Evolutionary conservation across 2,797 vertebrate genomes (phyloP), one percentile per base, ranked within the genome.

Genomic region (Sorex maritimensis): DNA sequence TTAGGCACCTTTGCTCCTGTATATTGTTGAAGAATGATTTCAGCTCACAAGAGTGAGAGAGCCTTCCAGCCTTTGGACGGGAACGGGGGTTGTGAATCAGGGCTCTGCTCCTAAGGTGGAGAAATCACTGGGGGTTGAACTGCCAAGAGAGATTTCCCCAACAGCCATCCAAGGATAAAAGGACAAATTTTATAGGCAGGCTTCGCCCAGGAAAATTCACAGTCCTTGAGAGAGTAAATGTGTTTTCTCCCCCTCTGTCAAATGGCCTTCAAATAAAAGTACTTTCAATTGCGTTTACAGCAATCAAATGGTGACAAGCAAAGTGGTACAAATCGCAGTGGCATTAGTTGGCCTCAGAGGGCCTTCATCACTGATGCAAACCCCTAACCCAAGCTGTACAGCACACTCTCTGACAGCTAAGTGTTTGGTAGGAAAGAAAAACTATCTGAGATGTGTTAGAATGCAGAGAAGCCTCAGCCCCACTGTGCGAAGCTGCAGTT

Each of bases 171-270:
- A 96, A 95, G 86, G 92, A 94, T 85, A 77, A 96, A 97, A 94
- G 93, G 92, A 93, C 96, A 86, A 15, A 95, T 89, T 94, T 96
- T 84, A 84, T 75, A 93, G 88, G 44, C 92, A 88, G 73, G 19
- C 93, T 94, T 95, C 82, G 90, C 88, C 90, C 77, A 92, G 81
- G 89, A 94, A 97, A 96, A 93, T 69, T 74, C 80, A 89, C 67
- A 88, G 90, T 91, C 89, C 95, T 97, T 95, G 90, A 95, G 93
- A 92, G 84, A 96, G 82, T 84, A 94, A 95, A 95, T 95, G 96
- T 93, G 86, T 97, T 92, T 97, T 85, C 92, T 92, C 69, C 81
- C 75, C 21, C 46, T 96, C 91, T 93, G 94, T 94, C 94, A 95
- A 88, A 91, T 52, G 58, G 90, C 89, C 90, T 96, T 96, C 92